Percentiles rank a stretch among this genome's conserved stretches.
These are phyloP conservation scores for Eupelmus urozonus DNA, from an alignment of 2,888 invertebrate genomes.

Conservation along the genomic window DNA sequence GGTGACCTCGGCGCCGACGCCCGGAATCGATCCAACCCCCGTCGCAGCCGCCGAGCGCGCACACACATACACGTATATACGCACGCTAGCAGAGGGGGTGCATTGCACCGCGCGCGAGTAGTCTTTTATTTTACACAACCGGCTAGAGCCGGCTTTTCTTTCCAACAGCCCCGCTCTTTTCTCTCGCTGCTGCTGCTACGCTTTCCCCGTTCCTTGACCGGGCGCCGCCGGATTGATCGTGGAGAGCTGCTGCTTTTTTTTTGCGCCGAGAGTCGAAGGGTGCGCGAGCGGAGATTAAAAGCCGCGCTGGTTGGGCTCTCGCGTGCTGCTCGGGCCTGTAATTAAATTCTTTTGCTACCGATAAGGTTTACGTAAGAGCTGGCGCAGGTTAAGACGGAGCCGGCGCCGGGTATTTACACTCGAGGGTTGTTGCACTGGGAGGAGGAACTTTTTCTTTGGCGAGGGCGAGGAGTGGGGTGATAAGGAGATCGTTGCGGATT, in stretches of 20 bases:
- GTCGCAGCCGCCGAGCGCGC: conserved; percentile 50
- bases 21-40: conserved; percentile 76
- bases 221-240: not conserved
- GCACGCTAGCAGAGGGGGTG: conserved; percentile 63
- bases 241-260: not conserved
- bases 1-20: conserved; percentile 77
- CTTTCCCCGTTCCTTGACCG: conserved; percentile 29
- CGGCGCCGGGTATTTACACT: no score
- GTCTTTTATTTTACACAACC: conserved; percentile 32
- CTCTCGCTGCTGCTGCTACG: not conserved
- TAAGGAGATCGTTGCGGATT: no score
- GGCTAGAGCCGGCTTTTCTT: not conserved
- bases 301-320: not conserved
- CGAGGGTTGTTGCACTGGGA: no score
- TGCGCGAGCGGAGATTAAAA: conserved; percentile 5
- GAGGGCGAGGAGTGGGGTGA: no score
- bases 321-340: conserved; percentile 9
- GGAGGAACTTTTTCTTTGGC: no score
- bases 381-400: no score
- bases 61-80: conserved; percentile 28
- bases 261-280: conserved; percentile 24
- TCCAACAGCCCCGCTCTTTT: conserved; percentile 18
- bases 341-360: conserved; percentile 29
- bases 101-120: conserved; percentile 68
- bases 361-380: conserved; percentile 28